Base-by-base conservation (phyloP, 2,113 vertebrate species). In the Cygnus buccinator region DNA sequence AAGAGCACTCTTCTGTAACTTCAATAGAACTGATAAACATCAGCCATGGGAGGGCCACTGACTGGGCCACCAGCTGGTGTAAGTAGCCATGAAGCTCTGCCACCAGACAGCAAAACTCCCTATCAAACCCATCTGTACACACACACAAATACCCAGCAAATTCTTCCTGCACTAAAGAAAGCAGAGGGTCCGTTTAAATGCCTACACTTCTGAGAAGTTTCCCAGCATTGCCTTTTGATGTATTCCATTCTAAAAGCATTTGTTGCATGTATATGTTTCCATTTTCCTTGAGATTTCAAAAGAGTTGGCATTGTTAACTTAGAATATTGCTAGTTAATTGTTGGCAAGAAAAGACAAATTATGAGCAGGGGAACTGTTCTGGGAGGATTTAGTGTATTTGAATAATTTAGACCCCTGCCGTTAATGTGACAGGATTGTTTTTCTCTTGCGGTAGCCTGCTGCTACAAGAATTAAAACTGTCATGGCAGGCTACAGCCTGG, bases 381-480 rank as follows among this genome's bases (percentile, higher is more conserved):
- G 98, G 98, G 98, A 98, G 99, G 99, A 99, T 99, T 99, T 99
- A 98, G 98, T 98, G 98, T 99, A 99, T 99, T 99, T 99, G 99
- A 99, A 99, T 99, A 99, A 99, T 99, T 99, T 99, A 99, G 98
- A 98, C 98, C 99, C 98, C 99, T 93, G 98, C 98, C 97, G 99
- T 98, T 98, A 98, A 98, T 93, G 98, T 99, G 99, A 99, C 99
- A 99, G 98, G 98, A 98, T 98, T 98, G 99, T 99, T 99, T 99
- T 98, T 99, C 99, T 99, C 98, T 97, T 95, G 89, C 98, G 98
- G 98, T 98, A 98, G 98, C 99, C 99, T 96, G 98, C 99, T 99
- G 99, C 97, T 99, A 97, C 97, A 98, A 92, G 98, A 99, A 99
- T 99, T 99, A 99, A 98, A 98, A 98, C 97, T 98, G 98, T 94